A percentile compares a stretch with the other conserved stretches of the same genome.
These are phyloP conservation scores for Danio kyathit DNA, from an alignment of 2,797 vertebrate genomes.

Conservation along the genomic window DNA sequence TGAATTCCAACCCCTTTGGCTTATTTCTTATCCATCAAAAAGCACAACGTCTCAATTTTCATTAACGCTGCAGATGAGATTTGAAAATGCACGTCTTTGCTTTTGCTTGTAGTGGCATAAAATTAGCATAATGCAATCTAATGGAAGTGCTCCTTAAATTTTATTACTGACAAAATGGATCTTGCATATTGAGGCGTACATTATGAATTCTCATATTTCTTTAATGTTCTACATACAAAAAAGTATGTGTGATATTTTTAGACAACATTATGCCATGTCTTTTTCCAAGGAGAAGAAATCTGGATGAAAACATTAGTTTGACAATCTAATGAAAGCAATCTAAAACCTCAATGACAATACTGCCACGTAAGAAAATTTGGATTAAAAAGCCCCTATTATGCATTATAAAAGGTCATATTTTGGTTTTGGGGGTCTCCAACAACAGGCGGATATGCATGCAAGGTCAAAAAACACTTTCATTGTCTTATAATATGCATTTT, in stretches of 20 bases:
- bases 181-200: constrained; percentile 21
- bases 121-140: constrained; percentile 56
- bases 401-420: too few species aligned
- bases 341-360: too few species aligned
- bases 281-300: too few species aligned
- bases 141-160: constrained; percentile 46
- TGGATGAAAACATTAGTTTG: too few species aligned
- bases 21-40: constrained; percentile 20
- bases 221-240: constrained; percentile 23
- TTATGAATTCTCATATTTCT: constrained; percentile 43
- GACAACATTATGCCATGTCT: too few species aligned
- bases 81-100: constrained; percentile 36
- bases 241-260: constrained; percentile 20
- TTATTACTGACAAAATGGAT: constrained; percentile 41
- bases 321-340: too few species aligned
- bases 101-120: constrained; percentile 53
- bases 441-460: too few species aligned
- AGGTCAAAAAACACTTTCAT: too few species aligned
- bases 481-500: too few species aligned
- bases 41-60: constrained; percentile 16
- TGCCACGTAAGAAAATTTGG: too few species aligned
- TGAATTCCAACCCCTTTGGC: neutral
- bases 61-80: constrained; percentile 47
- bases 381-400: too few species aligned
- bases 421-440: too few species aligned